A percentile compares a stretch with the other conserved stretches of the same genome.
These are phyloP conservation scores for Patella depressa DNA, from an alignment of 2,888 invertebrate species.

Conservation along the genomic window DNA sequence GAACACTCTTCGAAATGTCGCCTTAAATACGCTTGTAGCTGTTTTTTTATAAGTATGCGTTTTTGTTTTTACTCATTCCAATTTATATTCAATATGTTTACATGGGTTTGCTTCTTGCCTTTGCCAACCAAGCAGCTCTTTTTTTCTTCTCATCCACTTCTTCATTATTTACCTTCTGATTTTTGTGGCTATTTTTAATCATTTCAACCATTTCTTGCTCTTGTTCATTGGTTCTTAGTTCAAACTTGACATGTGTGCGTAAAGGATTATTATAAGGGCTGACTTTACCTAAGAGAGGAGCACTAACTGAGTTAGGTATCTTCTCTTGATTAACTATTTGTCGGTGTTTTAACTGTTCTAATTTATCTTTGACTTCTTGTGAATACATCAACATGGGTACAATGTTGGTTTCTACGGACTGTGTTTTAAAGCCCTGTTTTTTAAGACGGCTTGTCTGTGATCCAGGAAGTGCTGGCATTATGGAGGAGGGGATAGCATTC, in stretches of 20 bases:
- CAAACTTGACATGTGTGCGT: constrained; percentile 63
- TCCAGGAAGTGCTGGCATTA: background rate
- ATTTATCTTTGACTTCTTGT: constrained; percentile 55
- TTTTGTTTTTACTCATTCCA: too few species aligned
- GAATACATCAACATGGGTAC: constrained; percentile 69
- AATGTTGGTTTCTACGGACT: constrained; percentile 35
- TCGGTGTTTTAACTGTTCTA: constrained; percentile 39
- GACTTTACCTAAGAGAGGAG: constrained; percentile 54
- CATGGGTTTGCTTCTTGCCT: constrained; percentile 45
- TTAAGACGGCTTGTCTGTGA: background rate
- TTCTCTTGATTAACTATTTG: constrained; percentile 43
- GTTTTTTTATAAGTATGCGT: too few species aligned
- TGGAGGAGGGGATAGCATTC: background rate
- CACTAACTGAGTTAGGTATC: constrained; percentile 43
- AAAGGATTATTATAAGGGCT: constrained; percentile 65
- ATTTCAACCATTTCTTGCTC: constrained; percentile 54
- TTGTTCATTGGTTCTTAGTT: constrained; percentile 64
- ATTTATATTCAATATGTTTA: too few species aligned
- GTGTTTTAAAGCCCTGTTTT: constrained; percentile 7
- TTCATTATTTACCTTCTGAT: constrained; percentile 44
- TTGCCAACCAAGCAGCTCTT: constrained; percentile 57
- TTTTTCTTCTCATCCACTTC: constrained; percentile 54
- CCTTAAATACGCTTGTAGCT: too few species aligned
- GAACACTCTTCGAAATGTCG: too few species aligned
- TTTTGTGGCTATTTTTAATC: constrained; percentile 49